Conservation (phyloP, 2,113 vertebrate species). For the Thamnophis sirtalis region DNA sequence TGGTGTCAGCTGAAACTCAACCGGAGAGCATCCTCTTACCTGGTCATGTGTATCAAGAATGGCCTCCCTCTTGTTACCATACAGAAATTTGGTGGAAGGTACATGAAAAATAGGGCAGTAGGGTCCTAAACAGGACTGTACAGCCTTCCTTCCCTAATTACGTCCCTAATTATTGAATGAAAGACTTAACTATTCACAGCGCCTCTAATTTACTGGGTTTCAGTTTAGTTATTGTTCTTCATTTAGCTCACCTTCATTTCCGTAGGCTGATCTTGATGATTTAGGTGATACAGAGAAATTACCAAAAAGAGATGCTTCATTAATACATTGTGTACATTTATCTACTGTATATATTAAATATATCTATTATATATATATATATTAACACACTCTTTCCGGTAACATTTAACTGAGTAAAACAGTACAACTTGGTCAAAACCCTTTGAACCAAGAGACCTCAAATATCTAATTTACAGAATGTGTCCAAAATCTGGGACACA, state of each 20-base stretch:
- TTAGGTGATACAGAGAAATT: neutral
- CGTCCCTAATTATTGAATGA: neutral
- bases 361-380: neutral
- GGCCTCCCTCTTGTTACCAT: neutral
- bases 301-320: neutral
- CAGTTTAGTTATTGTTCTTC: neutral
- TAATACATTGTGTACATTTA: neutral
- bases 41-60: neutral
- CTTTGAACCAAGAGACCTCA: neutral
- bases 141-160: neutral
- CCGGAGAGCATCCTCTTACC: neutral
- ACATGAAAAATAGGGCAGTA: neutral
- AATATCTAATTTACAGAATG: neutral
- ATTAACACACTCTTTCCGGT: neutral
- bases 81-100: neutral
- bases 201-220: neutral
- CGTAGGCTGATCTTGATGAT: neutral
- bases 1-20: neutral
- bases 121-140: neutral
- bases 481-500: neutral
- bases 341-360: neutral
- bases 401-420: neutral
- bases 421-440: neutral
- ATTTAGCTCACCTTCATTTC: neutral
- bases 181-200: neutral